Evolutionary conservation across 2,888 invertebrate species (phyloP).

Genomic region (Eupithecia vulgata): DNA sequence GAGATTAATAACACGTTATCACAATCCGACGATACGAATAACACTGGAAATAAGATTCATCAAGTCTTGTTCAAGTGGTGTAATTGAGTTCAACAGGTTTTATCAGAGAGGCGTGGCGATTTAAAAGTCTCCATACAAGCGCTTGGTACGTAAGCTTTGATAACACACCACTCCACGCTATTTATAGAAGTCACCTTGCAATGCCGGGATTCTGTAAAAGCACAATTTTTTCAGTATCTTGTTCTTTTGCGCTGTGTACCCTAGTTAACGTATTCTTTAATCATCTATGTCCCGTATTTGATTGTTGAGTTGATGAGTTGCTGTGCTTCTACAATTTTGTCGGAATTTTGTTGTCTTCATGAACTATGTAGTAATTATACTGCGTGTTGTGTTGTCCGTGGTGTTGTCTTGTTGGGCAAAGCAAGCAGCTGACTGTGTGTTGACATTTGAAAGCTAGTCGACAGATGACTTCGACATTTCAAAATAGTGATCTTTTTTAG

Average conservation of each 20-base stretch:
- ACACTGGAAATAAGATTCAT: slow-evolving; percentile 13
- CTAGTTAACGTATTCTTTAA: too few species aligned
- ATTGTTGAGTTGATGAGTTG: too few species aligned
- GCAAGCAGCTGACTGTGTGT: background rate
- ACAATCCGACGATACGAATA: slow-evolving; percentile 14
- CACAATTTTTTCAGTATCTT: slow-evolving; percentile 1
- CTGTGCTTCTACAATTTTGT: background rate
- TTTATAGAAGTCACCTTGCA: slow-evolving; percentile 28
- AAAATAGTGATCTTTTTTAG: too few species aligned
- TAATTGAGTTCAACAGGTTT: slow-evolving; percentile 30
- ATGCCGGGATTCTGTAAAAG: slow-evolving; percentile 15
- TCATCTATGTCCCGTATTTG: too few species aligned
- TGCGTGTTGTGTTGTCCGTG: too few species aligned
- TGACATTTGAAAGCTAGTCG: background rate
- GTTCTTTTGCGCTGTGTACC: background rate
- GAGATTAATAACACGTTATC: slow-evolving; percentile 10
- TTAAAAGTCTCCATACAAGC: slow-evolving; percentile 42
- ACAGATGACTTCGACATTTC: background rate
- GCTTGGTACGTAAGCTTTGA: slow-evolving; percentile 32
- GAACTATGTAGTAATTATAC: too few species aligned
- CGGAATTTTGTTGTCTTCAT: background rate
- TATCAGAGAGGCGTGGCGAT: slow-evolving; percentile 61
- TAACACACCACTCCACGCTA: slow-evolving; percentile 31
- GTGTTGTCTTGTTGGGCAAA: background rate
- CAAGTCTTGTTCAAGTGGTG: slow-evolving; percentile 1